These are phyloP conservation scores for Glossophaga mutica DNA, from an alignment of 2,797 vertebrate genomes.

Conservation along the genomic window DNA sequence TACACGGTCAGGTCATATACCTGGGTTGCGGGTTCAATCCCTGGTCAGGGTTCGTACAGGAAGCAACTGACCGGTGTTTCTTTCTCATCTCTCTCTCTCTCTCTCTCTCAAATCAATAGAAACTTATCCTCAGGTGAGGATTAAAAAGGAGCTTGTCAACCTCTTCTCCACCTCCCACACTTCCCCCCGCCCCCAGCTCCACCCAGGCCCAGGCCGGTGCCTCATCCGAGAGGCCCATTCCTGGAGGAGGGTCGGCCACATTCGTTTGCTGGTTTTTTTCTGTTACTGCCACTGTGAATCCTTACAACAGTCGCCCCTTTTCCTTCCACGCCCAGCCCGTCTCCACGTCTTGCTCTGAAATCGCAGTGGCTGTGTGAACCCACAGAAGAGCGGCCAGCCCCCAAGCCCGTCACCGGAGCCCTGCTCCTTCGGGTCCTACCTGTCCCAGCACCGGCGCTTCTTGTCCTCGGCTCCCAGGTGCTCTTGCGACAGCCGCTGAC, in stretches of 20 bases:
- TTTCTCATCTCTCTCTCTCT: background rate
- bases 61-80: too few species aligned
- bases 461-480: background rate
- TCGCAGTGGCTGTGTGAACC: background rate
- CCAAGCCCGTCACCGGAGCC: background rate
- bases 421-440: background rate
- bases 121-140: background rate
- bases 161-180: background rate
- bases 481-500: too few species aligned
- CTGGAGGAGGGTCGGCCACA: too few species aligned
- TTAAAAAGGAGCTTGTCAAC: background rate
- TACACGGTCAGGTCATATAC: too few species aligned
- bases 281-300: background rate
- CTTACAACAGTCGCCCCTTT: background rate
- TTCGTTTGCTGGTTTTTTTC: background rate
- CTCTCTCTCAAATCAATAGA: background rate
- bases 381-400: background rate
- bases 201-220: too few species aligned
- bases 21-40: too few species aligned
- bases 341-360: background rate
- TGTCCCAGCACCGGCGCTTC: too few species aligned
- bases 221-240: too few species aligned
- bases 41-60: too few species aligned
- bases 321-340: background rate
- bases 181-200: too few species aligned